Evolutionary conservation across 2,888 invertebrate genomes (phyloP), one percentile per base, ranked within the genome.

Genomic region (Cantharis flavilabris): DNA sequence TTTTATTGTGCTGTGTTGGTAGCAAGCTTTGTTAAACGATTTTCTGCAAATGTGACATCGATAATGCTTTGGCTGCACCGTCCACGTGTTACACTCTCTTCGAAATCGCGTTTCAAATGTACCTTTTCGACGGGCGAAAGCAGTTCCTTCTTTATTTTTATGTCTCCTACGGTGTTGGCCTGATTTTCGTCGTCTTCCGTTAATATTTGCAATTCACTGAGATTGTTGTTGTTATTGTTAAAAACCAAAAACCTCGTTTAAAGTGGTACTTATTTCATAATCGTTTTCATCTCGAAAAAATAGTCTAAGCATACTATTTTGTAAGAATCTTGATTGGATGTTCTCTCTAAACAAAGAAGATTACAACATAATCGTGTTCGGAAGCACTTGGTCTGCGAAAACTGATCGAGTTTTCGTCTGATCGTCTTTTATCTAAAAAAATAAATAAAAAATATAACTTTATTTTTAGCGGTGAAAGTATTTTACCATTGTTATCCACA

Each of bases 1-100:
- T 95, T 88, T 96, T 96, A 88, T 96, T 96, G 88, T 97, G 97
- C 87, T 97, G 97, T 72, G 96, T 97, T 75, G 90, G 87, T 97
- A 97, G 87, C 97, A 97, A 71, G 94, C 93, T 84, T 94, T 95
- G 87, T 95, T 95, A 89, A 97, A 97, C 64, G 93, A 89, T 88
- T 96, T 96, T 87, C 94, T 93, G 89, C 97, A 97, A 85, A 94
- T 93, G 87, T 93, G 92, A 72, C 85, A 76, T 64, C 83, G 76
- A 82, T 85, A 74, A 75, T 83, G 83, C 71, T 82, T 83, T 20
- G 77, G 76, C 64, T 79, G 76, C 23, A 83, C 83, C 20, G 88
- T 87, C 13, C 88, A 87, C 10, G 87, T 82, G 85, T 83, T 23
- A 83, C 79, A 10, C 80, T 82, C 72, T 87, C 86, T 77, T 87